A percentile compares a stretch with the other conserved stretches of the same genome.
Conservation (phyloP, 2,113 vertebrate species). For the Leptocoma aspasia region DNA sequence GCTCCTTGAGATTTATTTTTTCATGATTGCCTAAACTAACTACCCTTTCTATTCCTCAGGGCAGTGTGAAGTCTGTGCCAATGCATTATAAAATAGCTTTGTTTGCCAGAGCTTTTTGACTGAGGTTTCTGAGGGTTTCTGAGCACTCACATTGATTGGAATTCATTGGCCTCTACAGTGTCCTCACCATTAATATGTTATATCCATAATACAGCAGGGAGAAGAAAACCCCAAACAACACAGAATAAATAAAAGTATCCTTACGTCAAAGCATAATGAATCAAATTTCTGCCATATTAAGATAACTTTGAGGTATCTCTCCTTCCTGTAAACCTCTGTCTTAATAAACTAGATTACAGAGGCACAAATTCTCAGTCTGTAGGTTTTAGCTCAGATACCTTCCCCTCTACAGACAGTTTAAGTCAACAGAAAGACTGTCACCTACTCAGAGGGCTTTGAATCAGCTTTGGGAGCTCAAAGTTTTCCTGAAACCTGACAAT, state of each 20-base stretch:
- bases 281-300: not conserved
- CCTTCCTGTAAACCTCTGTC: not conserved
- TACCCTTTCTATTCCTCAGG: not conserved
- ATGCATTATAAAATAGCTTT: not conserved
- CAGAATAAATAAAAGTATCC: not conserved
- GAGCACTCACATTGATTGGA: not conserved
- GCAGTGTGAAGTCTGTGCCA: not conserved
- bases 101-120: not conserved
- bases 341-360: not conserved
- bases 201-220: not conserved
- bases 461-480: slow-evolving; percentile 17
- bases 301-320: not conserved
- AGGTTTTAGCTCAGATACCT: not conserved
- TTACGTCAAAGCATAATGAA: not conserved
- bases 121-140: not conserved
- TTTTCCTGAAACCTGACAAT: slow-evolving; percentile 35
- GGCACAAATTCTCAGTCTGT: not conserved
- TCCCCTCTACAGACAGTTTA: not conserved
- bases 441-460: slow-evolving; percentile 19
- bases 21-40: not conserved
- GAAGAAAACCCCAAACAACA: rapidly evolving
- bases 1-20: slow-evolving; percentile 14
- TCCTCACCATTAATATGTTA: not conserved
- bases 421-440: slow-evolving; percentile 33
- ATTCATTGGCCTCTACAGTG: slow-evolving; percentile 7